Evolutionary conservation across 2,888 invertebrate genomes (phyloP), one percentile per base, ranked within the genome.

Genomic region (Synergus japonicus): DNA sequence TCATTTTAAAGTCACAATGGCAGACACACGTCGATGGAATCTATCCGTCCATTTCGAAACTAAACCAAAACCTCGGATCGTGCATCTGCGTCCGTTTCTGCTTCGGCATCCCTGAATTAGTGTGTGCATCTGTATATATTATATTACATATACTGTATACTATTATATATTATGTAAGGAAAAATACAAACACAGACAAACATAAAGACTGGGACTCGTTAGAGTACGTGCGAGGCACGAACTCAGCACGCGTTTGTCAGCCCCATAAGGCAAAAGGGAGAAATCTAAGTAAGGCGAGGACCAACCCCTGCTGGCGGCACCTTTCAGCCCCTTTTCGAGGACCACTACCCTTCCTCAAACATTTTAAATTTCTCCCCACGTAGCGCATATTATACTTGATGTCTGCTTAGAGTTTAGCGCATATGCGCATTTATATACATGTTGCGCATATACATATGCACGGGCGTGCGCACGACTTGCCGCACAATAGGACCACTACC

Each of bases 1-100:
- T 88, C 88, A 91, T 90, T 91, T 91, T 90, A 88, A 91, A 92
- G 91, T 92, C 88, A 91, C 91, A 92, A 91, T 91, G 89, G 90
- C 82, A 87, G 89, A 87, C 90, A 89, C 90, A 90, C 90, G 89
- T 89, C 88, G 82, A 41, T 84, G 85, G 84, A 85, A 85, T 87
- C 87, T 85, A 86, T 83, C 87, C 86, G 86, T 90, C 87, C 79
- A 82, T 83, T 85, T 83, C 81, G 77, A 79, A 77, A 82, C 80
- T 78, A 79, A 76, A 65, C 58, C 8, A 58, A 78, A 82, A 86
- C 9, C 29, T 37, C 29, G 37, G 49, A 37, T 54, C 37, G 54
- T 73, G 89, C 89, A 89, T 89, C 89, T 89, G 89, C 89, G 89
- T 87, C 84, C 81, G 81, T 69, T 81, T 81, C 76, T 82, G 81